phyloP scores from a whole-genome alignment of 2,797 vertebrate species.

The Phalanger gymnotis region DNA sequence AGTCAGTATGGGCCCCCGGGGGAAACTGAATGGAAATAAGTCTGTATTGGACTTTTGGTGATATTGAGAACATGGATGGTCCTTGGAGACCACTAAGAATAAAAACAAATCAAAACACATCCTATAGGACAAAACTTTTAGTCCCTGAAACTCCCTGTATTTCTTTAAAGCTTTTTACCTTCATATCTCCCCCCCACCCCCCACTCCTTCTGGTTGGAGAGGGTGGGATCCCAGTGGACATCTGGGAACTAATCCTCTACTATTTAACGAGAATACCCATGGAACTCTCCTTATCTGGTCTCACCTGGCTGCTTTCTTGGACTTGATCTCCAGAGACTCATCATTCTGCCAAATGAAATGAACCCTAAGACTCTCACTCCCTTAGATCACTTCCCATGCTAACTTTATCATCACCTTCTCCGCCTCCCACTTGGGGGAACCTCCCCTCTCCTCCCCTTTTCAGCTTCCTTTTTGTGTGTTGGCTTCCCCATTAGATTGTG shows the following conservation, averaged over 20 bases:
- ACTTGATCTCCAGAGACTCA: not conserved
- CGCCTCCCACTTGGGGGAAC: not conserved
- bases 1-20: not conserved
- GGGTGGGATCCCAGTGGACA: not conserved
- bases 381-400: not conserved
- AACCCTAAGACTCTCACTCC: not conserved
- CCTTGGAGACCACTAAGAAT: not conserved
- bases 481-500: not conserved
- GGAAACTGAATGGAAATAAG: conserved; percentile 20
- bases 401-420: not conserved
- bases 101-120: not conserved
- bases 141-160: not conserved
- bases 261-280: not conserved
- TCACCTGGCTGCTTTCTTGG: not conserved
- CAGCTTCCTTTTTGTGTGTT: not conserved
- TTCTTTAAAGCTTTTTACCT: not conserved
- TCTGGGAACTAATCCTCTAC: not conserved
- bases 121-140: not conserved
- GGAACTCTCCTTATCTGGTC: not conserved
- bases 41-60: conserved; percentile 23
- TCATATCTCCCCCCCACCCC: no score
- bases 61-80: not conserved
- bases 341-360: not conserved
- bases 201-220: not conserved
- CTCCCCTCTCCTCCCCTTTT: not conserved